phyloP scores from a whole-genome alignment of 1,140 invertebrate genomes.

The Palaemon carinicauda region DNA sequence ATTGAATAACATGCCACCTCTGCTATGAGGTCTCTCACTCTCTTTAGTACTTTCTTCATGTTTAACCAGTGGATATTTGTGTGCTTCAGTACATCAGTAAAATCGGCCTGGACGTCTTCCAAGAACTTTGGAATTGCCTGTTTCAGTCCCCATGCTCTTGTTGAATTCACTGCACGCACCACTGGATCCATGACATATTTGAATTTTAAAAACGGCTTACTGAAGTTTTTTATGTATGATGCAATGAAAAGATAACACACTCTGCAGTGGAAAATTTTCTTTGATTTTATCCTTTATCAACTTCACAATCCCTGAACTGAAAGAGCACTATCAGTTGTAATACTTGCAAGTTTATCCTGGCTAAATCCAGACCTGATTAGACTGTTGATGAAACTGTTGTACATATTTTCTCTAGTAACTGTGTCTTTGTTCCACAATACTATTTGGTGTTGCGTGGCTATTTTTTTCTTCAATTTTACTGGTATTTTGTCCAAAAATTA shows the following conservation, averaged over 20 bases:
- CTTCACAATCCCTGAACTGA: slow-evolving; percentile 2
- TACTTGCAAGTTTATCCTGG: slow-evolving; percentile 25
- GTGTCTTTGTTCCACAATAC: too few relatives aligned
- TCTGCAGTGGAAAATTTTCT: slow-evolving; percentile 24
- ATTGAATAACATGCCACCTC: slow-evolving; percentile 2
- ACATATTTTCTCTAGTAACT: slow-evolving; percentile 11
- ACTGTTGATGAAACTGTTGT: slow-evolving; percentile 28
- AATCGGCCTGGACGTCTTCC: too few relatives aligned
- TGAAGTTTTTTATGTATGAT: too few relatives aligned
- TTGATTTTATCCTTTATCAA: slow-evolving; percentile 31
- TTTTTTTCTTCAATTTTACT: too few relatives aligned
- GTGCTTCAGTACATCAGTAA: slow-evolving; percentile 21
- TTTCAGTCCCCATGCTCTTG: too few relatives aligned
- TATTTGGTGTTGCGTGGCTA: too few relatives aligned
- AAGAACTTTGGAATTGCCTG: too few relatives aligned
- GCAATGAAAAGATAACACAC: too few relatives aligned
- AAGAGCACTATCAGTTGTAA: slow-evolving; percentile 34
- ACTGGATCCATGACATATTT: too few relatives aligned
- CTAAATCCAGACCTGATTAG: slow-evolving; percentile 21
- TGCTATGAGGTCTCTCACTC: slow-evolving; percentile 13
- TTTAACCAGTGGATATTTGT: slow-evolving; percentile 29
- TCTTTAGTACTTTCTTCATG: slow-evolving; percentile 14
- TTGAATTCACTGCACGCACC: too few relatives aligned
- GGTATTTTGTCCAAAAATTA: too few relatives aligned
- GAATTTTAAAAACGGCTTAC: slow-evolving; percentile 18